Conservation (phyloP, 2,113 vertebrate genomes). For the Pitta sordida region DNA sequence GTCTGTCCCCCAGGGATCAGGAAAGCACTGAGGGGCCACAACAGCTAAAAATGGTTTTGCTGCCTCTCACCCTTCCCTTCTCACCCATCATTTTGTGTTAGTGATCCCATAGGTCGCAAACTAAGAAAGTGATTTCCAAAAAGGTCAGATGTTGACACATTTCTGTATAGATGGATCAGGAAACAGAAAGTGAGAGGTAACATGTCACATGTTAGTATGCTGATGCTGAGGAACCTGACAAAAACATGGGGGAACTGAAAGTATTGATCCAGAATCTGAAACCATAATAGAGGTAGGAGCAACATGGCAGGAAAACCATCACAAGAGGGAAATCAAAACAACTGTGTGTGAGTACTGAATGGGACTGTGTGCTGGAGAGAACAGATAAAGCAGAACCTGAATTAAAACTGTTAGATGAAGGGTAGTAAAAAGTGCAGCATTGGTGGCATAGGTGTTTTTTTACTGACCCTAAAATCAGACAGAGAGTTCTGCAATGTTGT, state of each 20-base stretch:
- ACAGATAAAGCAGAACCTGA: neutral
- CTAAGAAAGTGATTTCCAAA: neutral
- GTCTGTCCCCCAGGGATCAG: neutral
- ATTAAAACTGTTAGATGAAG: neutral
- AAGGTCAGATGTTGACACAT: neutral
- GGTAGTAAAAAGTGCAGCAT: neutral
- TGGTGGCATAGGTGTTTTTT: neutral
- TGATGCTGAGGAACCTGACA: neutral
- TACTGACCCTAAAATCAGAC: neutral
- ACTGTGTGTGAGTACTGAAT: neutral
- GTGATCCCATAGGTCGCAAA: neutral
- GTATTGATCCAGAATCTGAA: neutral
- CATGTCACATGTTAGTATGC: neutral
- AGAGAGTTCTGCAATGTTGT: neutral
- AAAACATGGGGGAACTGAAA: neutral
- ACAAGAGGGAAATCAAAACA: neutral
- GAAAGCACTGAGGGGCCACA: neutral
- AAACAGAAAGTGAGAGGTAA: neutral
- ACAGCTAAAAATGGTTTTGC: neutral
- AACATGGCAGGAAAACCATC: neutral
- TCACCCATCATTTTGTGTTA: neutral
- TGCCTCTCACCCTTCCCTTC: neutral
- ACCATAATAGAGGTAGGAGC: neutral
- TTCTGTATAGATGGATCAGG: neutral
- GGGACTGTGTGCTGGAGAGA: neutral